Conservation (phyloP, 2,888 invertebrate genomes). For the Phaedon cochleariae region DNA sequence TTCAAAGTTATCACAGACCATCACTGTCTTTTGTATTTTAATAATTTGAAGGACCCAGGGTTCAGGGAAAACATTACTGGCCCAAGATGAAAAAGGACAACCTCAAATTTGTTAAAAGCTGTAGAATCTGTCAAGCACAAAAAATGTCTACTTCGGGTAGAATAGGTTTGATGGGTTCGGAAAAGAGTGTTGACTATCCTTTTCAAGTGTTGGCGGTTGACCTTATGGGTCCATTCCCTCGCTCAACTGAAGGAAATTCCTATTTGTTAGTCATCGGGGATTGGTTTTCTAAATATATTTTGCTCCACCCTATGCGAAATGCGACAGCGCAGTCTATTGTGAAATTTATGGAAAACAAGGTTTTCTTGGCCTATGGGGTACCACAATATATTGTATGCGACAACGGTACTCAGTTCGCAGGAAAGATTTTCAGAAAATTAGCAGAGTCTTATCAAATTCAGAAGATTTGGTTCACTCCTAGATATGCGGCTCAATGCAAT, state of each 20-base stretch:
- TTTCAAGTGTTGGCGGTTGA: no score
- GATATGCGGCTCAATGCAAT: slow-evolving; percentile 9
- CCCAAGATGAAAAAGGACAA: slow-evolving; percentile 35
- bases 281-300: slow-evolving; percentile 33
- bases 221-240: slow-evolving; percentile 37
- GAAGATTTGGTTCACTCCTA: slow-evolving; percentile 18
- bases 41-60: slow-evolving; percentile 42
- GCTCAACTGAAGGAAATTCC: slow-evolving; percentile 27
- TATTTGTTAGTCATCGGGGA: slow-evolving; percentile 30
- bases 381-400: slow-evolving; percentile 35
- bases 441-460: slow-evolving; percentile 8
- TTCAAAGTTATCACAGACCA: slow-evolving; percentile 48
- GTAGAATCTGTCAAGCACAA: slow-evolving; percentile 39
- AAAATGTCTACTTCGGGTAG: slow-evolving; percentile 27
- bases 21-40: slow-evolving; percentile 41
- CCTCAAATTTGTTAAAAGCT: slow-evolving; percentile 28
- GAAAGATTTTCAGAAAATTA: slow-evolving; percentile 16
- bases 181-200: slow-evolving; percentile 34
- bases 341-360: slow-evolving; percentile 28
- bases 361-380: slow-evolving; percentile 33
- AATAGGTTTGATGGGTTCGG: slow-evolving; percentile 39
- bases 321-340: slow-evolving; percentile 20
- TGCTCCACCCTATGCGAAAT: slow-evolving; percentile 22
- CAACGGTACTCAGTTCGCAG: slow-evolving; percentile 33
- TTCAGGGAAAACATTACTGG: slow-evolving; percentile 40